phyloP scores from a whole-genome alignment of 2,888 invertebrate genomes.

The Diachrysia chrysitis region DNA sequence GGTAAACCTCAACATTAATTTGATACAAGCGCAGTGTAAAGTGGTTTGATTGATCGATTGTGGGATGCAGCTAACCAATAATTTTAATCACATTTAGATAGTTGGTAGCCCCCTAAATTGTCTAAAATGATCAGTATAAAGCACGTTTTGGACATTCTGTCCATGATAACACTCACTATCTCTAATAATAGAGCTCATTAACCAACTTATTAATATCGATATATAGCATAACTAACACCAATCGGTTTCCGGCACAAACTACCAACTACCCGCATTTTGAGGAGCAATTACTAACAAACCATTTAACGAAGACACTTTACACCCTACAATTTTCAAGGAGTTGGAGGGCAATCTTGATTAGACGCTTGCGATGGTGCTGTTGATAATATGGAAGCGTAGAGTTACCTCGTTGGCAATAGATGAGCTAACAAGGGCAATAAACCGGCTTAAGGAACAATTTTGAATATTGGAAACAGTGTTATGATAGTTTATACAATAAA shows the following conservation, averaged over 20 bases:
- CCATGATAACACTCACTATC: constrained; percentile 16
- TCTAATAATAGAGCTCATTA: constrained; percentile 41
- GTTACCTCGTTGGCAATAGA: constrained; percentile 59
- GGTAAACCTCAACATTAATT: constrained; percentile 4
- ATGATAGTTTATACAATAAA: constrained; percentile 22
- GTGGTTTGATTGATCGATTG: neutral
- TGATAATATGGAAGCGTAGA: constrained; percentile 66
- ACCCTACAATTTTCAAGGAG: neutral
- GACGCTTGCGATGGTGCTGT: constrained; percentile 39
- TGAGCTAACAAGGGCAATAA: constrained; percentile 48
- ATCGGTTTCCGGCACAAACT: constrained; percentile 47
- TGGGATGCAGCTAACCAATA: constrained; percentile 8
- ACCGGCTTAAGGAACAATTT: constrained; percentile 43
- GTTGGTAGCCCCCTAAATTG: constrained; percentile 16
- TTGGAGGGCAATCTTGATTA: constrained; percentile 23
- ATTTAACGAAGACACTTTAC: constrained; percentile 38
- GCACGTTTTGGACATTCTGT: constrained; percentile 24
- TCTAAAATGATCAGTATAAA: constrained; percentile 31
- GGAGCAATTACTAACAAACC: constrained; percentile 63
- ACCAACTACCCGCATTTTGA: constrained; percentile 66
- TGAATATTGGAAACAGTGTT: constrained; percentile 35
- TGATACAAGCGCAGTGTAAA: neutral
- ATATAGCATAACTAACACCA: constrained; percentile 44
- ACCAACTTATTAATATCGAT: constrained; percentile 47
- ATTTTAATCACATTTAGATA: constrained; percentile 22